Evolutionary conservation across 2,113 vertebrate species (phyloP).

Genomic region (Coreoperca whiteheadi): DNA sequence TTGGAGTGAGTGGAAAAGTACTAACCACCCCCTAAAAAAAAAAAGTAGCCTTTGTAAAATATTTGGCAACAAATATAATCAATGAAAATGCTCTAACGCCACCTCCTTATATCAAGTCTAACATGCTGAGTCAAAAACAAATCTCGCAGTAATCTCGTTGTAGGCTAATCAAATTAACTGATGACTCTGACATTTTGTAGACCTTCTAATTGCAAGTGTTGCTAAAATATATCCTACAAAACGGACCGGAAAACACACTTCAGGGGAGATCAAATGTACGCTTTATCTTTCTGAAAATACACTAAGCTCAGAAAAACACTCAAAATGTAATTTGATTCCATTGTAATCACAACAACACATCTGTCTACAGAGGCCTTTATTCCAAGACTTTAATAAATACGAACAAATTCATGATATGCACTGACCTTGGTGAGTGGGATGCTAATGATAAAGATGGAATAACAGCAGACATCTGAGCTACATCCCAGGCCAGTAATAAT

Average conservation of each 20-base stretch:
- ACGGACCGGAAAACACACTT: not conserved
- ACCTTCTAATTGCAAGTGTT: slow-evolving; percentile 25
- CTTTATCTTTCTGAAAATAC: not conserved
- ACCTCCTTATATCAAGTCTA: not conserved
- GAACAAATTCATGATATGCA: slow-evolving; percentile 7
- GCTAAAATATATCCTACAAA: slow-evolving; percentile 38
- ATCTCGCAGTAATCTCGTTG: slow-evolving; percentile 1
- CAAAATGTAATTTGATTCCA: not conserved
- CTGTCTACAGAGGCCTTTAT: not conserved
- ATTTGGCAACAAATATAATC: not conserved
- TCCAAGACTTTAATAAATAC: not conserved
- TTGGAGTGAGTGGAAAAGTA: slow-evolving; percentile 61
- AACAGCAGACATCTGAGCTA: slow-evolving; percentile 52
- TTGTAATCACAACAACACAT: not conserved
- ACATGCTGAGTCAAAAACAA: not conserved
- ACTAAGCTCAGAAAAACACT: not conserved
- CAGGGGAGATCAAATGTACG: not conserved
- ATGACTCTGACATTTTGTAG: slow-evolving; percentile 50
- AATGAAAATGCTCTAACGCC: not conserved
- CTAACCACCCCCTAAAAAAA: slow-evolving; percentile 33
- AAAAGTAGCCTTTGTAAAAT: not conserved
- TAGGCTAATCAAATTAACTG: slow-evolving; percentile 30
- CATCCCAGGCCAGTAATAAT: slow-evolving; percentile 57
- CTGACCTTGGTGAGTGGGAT: slow-evolving; percentile 62
- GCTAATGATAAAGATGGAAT: slow-evolving; percentile 34